Percentiles rank a stretch among this genome's conserved stretches.
These are phyloP conservation scores for Siderastrea radians DNA, from an alignment of 92 coral and sea anemone genomes.

Conservation along the genomic window DNA sequence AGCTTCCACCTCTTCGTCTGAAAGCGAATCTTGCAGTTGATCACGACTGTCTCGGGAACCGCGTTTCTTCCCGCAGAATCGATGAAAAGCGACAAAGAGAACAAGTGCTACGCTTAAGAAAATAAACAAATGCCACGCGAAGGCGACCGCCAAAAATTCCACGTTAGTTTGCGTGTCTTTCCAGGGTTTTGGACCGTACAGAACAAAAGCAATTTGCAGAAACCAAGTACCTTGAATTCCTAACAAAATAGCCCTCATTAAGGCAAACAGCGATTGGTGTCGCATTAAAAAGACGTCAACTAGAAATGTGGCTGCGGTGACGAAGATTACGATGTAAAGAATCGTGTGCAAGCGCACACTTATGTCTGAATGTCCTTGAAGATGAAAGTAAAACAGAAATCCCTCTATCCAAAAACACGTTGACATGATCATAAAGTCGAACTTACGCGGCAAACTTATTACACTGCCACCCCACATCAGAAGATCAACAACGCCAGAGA, in stretches of 20 bases:
- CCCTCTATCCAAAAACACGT: conserved; percentile 88
- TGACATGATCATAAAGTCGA: conserved; percentile 66
- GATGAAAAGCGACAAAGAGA: conserved; percentile 50
- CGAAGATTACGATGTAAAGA: conserved; percentile 74
- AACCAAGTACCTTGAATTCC: conserved; percentile 94
- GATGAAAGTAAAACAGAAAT: conserved; percentile 78
- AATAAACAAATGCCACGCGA: conserved; percentile 82
- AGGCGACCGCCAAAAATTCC: conserved; percentile 74
- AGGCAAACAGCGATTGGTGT: conserved; percentile 48
- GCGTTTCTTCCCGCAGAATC: conserved; percentile 17
- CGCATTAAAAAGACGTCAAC: conserved; percentile 66
- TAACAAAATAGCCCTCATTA: conserved; percentile 77
- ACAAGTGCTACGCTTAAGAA: conserved; percentile 37
- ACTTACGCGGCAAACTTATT: conserved; percentile 67
- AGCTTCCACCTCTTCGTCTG: conserved; percentile 38
- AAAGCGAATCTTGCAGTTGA: conserved; percentile 15
- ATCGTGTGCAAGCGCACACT: conserved; percentile 83
- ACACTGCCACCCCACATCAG: conserved; percentile 50
- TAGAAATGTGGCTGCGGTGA: conserved; percentile 64
- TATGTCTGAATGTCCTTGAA: conserved; percentile 78
- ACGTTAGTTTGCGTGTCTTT: conserved; percentile 53
- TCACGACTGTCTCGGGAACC: neutral
- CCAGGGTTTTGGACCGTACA: conserved; percentile 83
- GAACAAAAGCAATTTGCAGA: conserved; percentile 85
- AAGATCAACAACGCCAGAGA: conserved; percentile 85